Percentiles rank a stretch among this genome's conserved stretches.
These are phyloP conservation scores for Acanthurus tractus DNA, from an alignment of 2,797 vertebrate species.

Conservation along the genomic window DNA sequence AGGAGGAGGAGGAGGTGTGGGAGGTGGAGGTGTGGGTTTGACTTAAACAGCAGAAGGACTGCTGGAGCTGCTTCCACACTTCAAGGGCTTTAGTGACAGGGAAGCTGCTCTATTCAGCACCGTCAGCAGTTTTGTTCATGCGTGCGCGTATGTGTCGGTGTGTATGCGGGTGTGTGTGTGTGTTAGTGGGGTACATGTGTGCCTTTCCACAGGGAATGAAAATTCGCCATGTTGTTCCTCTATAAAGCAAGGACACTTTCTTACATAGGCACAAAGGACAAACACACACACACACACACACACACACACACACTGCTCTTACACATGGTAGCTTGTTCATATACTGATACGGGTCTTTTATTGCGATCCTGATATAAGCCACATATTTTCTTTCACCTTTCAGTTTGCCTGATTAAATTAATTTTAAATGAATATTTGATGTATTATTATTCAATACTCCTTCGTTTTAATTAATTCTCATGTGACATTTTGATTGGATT, in stretches of 20 bases:
- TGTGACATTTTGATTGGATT: slow-evolving; percentile 36
- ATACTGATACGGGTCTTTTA: slow-evolving; percentile 16
- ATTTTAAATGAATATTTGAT: slow-evolving; percentile 34
- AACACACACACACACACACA: slow-evolving; percentile 33
- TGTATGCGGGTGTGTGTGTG: slow-evolving; percentile 40
- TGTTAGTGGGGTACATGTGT: slow-evolving; percentile 55
- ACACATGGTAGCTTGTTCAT: slow-evolving; percentile 7
- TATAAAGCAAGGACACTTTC: slow-evolving; percentile 80
- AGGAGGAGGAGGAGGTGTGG: slow-evolving; percentile 9
- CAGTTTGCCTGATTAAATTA: slow-evolving; percentile 12
- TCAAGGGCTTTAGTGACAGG: slow-evolving; percentile 84
- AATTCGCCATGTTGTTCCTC: slow-evolving; percentile 74
- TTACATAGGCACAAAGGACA: slow-evolving; percentile 72
- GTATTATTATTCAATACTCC: slow-evolving; percentile 25
- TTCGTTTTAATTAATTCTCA: slow-evolving; percentile 23
- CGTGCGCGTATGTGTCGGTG: too few relatives aligned
- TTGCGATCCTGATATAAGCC: slow-evolving; percentile 6
- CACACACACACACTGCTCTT: slow-evolving; percentile 26
- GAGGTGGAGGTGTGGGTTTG: slow-evolving; percentile 56
- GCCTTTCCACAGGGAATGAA: slow-evolving; percentile 75
- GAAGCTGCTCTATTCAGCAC: slow-evolving; percentile 75
- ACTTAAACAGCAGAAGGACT: slow-evolving; percentile 75
- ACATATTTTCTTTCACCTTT: slow-evolving; percentile 30
- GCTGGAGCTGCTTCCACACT: slow-evolving; percentile 80
- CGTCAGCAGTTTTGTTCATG: slow-evolving; percentile 75